Evolutionary conservation across 2,113 vertebrate species (phyloP).

Genomic region (Calidris pygmaea): DNA sequence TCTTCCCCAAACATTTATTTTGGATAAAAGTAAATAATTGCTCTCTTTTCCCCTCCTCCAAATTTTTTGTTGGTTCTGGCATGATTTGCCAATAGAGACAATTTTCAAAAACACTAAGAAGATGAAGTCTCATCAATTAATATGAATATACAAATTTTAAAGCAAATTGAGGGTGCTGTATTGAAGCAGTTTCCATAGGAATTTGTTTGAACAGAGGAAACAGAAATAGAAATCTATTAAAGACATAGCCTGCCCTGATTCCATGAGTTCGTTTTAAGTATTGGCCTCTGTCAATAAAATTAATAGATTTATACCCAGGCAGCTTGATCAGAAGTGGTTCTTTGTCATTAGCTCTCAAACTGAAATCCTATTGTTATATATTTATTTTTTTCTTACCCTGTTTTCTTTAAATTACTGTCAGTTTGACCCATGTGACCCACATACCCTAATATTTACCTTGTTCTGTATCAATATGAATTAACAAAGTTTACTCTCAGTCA

Average conservation of each 20-base stretch:
- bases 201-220: conserved; percentile 11
- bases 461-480: not conserved
- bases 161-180: not conserved
- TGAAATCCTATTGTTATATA: not conserved
- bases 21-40: not conserved
- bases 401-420: not conserved
- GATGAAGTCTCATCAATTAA: not conserved
- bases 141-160: not conserved
- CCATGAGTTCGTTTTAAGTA: not conserved
- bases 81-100: not conserved
- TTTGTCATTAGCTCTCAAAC: not conserved
- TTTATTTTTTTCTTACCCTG: not conserved
- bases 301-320: not conserved
- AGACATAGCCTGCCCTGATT: not conserved
- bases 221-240: not conserved
- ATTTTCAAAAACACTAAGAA: not conserved
- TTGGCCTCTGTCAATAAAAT: not conserved
- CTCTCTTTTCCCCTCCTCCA: not conserved
- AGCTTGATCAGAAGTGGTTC: not conserved
- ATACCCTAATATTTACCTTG: not conserved
- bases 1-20: not conserved
- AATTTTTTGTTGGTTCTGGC: not conserved
- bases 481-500: not conserved
- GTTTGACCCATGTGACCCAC: not conserved
- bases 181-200: conserved; percentile 24